These are phyloP conservation scores for Orgyia antiqua DNA, from an alignment of 2,888 invertebrate species.

Conservation along the genomic window DNA sequence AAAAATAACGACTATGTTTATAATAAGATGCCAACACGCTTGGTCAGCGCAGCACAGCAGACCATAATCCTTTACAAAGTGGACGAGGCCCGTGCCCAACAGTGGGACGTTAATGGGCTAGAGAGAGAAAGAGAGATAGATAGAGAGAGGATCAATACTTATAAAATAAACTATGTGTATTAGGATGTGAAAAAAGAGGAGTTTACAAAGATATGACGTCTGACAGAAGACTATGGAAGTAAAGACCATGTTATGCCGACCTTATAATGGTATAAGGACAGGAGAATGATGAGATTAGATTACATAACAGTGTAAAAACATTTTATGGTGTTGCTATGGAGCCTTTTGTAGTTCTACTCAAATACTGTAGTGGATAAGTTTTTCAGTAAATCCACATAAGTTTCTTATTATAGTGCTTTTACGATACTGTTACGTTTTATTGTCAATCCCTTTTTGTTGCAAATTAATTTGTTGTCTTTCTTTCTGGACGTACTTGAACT, in stretches of 20 bases:
- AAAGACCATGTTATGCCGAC: not conserved
- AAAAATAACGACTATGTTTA: no score
- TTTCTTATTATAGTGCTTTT: slow-evolving; percentile 16
- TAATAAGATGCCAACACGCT: no score
- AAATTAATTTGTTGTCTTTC: slow-evolving; percentile 23
- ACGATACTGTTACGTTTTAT: slow-evolving; percentile 17
- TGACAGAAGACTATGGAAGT: no score
- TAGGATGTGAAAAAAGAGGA: no score
- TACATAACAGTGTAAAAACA: slow-evolving; percentile 13
- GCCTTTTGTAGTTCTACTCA: slow-evolving; percentile 23
- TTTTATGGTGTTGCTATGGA: slow-evolving; percentile 12
- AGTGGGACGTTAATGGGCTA: no score
- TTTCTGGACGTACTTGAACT: not conserved
- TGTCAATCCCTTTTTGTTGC: slow-evolving; percentile 19
- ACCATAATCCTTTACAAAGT: no score
- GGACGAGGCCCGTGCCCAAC: no score
- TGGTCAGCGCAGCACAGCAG: no score
- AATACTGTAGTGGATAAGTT: slow-evolving; percentile 30
- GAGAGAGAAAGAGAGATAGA: no score
- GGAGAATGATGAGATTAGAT: not conserved
- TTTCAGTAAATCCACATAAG: slow-evolving; percentile 26
- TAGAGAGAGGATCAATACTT: no score
- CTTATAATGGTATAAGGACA: not conserved
- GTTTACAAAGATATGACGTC: no score
- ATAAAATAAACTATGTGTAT: no score